Conservation (phyloP, 2,113 vertebrate species). For the Panthera tigris region DNA sequence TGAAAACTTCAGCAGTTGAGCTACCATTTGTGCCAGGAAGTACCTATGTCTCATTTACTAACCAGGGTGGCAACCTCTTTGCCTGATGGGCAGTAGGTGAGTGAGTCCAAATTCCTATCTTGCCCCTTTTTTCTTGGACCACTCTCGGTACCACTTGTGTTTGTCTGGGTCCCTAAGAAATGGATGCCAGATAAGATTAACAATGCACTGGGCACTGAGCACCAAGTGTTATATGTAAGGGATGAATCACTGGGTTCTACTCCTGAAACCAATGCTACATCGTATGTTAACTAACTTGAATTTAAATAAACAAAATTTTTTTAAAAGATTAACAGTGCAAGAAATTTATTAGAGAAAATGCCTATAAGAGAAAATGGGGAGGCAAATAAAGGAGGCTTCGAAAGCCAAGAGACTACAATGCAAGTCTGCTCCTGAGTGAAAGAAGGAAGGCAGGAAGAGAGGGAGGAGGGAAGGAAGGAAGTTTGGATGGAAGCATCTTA, state of each 20-base stretch:
- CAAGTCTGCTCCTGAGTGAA: neutral
- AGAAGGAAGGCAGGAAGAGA: neutral
- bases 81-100: neutral
- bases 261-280: too few relatives aligned
- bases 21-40: neutral
- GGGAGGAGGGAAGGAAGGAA: neutral
- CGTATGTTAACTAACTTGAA: too few relatives aligned
- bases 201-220: neutral
- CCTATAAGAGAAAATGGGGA: neutral
- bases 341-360: neutral
- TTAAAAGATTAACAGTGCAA: neutral
- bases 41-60: neutral
- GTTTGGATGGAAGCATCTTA: neutral
- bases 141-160: neutral
- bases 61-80: neutral
- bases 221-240: too few relatives aligned
- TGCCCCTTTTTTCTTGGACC: neutral
- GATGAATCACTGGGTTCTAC: too few relatives aligned
- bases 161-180: neutral
- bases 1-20: neutral
- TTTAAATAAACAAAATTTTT: too few relatives aligned
- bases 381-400: neutral
- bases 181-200: neutral
- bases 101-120: neutral
- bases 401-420: neutral